A percentile compares a stretch with the other conserved stretches of the same genome.
These are phyloP conservation scores for Erebia epiphron DNA, from an alignment of 2,888 invertebrate species.

Conservation along the genomic window DNA sequence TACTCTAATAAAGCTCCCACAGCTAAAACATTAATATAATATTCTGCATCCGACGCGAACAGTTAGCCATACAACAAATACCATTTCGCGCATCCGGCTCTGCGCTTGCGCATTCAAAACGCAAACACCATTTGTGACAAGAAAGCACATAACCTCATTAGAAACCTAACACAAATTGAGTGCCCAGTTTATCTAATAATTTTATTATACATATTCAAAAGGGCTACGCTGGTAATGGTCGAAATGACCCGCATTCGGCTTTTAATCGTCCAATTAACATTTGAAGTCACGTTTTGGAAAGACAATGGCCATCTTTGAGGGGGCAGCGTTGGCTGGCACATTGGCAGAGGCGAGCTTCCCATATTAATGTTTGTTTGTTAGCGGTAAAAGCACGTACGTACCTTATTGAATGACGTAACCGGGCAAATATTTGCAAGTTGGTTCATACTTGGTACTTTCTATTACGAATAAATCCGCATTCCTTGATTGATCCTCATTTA, in stretches of 20 bases:
- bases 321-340: constrained; percentile 79
- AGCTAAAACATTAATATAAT: constrained; percentile 57
- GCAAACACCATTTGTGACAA: constrained; percentile 77
- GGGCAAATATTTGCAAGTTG: constrained; percentile 64
- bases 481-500: constrained; percentile 5
- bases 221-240: constrained; percentile 76
- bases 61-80: constrained; percentile 71
- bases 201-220: constrained; percentile 83
- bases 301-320: constrained; percentile 82
- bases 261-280: constrained; percentile 83
- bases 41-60: constrained; percentile 67
- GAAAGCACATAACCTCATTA: constrained; percentile 83
- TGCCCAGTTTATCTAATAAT: constrained; percentile 77
- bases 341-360: constrained; percentile 77
- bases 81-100: constrained; percentile 81
- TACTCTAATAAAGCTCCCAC: constrained; percentile 22
- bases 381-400: constrained; percentile 78
- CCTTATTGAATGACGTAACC: constrained; percentile 65
- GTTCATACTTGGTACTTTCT: constrained; percentile 36
- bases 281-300: constrained; percentile 80
- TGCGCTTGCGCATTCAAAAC: constrained; percentile 74
- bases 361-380: constrained; percentile 83
- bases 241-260: constrained; percentile 82
- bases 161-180: constrained; percentile 79
- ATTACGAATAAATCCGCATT: constrained; percentile 17